phyloP scores from a whole-genome alignment of 2,888 invertebrate species.

The Acanthosoma haemorrhoidale region DNA sequence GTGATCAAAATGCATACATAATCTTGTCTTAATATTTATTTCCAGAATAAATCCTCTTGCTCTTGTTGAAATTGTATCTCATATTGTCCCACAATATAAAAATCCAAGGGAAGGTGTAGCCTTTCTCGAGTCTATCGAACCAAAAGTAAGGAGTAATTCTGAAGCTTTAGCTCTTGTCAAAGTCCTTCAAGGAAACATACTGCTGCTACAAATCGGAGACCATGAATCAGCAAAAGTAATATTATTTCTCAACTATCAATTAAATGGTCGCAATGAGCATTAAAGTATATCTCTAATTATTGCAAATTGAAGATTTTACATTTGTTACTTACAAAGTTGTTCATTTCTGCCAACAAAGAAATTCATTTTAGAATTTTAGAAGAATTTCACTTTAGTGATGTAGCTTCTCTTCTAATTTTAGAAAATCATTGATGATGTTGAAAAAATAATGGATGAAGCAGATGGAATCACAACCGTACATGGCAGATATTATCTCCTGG shows the following conservation, averaged over 20 bases:
- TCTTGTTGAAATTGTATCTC: conserved; percentile 78
- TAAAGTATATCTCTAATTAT: background rate
- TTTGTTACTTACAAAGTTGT: background rate
- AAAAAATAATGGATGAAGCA: conserved; percentile 75
- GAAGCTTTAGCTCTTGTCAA: conserved; percentile 85
- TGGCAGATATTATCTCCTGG: conserved; percentile 86
- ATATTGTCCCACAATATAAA: conserved; percentile 67
- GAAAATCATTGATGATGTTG: conserved; percentile 81
- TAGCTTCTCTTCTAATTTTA: conserved; percentile 40
- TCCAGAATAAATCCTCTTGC: conserved; percentile 87
- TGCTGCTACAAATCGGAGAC: conserved; percentile 70
- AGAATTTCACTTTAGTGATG: background rate
- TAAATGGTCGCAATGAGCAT: background rate
- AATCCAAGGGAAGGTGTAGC: conserved; percentile 78
- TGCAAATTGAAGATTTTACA: too few relatives aligned
- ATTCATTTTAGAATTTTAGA: background rate
- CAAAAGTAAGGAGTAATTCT: conserved; percentile 76
- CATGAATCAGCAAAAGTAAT: conserved; percentile 57
- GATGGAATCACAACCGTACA: conserved; percentile 92
- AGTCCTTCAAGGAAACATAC: conserved; percentile 77
- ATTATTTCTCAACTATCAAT: background rate
- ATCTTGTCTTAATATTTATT: background rate
- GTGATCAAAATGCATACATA: background rate
- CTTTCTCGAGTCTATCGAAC: conserved; percentile 83
- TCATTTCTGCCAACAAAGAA: background rate